A percentile compares a stretch with the other conserved stretches of the same genome.
Evolutionary conservation across 30 jellyfish, hydroid and myxozoan genomes (phyloP).

Genomic region (Pelagia noctiluca): DNA sequence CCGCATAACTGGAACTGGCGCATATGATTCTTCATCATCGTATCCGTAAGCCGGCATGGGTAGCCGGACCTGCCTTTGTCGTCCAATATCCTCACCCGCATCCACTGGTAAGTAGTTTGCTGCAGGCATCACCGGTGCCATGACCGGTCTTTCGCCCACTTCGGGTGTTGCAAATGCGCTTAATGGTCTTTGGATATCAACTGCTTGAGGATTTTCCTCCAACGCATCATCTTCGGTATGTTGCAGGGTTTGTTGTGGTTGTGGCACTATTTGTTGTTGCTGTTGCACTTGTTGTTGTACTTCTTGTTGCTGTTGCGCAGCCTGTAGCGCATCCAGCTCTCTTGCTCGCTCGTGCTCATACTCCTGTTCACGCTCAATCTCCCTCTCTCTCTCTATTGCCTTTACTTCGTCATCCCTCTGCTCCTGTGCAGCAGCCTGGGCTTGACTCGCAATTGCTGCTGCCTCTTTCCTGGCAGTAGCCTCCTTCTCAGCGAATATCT

Average conservation of each 20-base stretch:
- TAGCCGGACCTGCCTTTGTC: slow-evolving; percentile 28
- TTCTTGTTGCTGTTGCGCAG: slow-evolving; percentile 42
- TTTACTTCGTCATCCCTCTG: slow-evolving; percentile 56
- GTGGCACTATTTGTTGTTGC: slow-evolving; percentile 9
- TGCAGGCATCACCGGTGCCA: slow-evolving; percentile 6
- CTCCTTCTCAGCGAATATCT: slow-evolving; percentile 39
- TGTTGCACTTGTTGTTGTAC: slow-evolving; percentile 9
- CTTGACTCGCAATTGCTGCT: slow-evolving; percentile 36
- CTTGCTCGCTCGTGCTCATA: slow-evolving; percentile 58
- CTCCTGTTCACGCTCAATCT: slow-evolving; percentile 65
- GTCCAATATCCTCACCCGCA: slow-evolving; percentile 1
- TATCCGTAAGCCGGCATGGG: slow-evolving; percentile 47
- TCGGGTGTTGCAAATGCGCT: slow-evolving; percentile 42
- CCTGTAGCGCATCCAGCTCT: slow-evolving; percentile 21
- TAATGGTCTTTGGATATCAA: slow-evolving; percentile 2
- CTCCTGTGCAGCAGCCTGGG: slow-evolving; percentile 44
- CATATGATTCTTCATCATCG: slow-evolving; percentile 21
- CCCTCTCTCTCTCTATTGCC: slow-evolving; percentile 38
- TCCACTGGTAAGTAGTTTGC: not conserved
- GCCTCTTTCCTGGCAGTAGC: slow-evolving; percentile 62
- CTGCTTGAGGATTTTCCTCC: slow-evolving; percentile 18
- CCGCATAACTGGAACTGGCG: slow-evolving; percentile 51
- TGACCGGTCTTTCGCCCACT: no score
- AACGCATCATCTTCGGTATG: slow-evolving; percentile 16
- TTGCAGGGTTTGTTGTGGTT: slow-evolving; percentile 17